These are phyloP conservation scores for Sebastes kiyomatsui DNA, from an alignment of 2,797 vertebrate genomes.

Conservation along the genomic window DNA sequence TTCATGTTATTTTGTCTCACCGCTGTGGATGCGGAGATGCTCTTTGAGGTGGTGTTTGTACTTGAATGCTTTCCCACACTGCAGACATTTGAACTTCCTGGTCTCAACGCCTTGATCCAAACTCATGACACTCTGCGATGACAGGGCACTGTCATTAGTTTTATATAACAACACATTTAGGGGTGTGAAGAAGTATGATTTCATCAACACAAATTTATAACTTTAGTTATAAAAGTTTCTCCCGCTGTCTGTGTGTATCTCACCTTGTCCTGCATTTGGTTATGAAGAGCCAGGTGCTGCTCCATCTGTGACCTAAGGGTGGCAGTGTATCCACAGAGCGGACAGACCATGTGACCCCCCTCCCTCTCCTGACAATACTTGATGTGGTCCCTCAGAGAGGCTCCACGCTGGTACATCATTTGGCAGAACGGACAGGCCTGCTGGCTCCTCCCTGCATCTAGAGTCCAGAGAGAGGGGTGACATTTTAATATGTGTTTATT, in stretches of 20 bases:
- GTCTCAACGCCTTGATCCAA: slow-evolving; percentile 81
- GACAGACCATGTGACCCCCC: slow-evolving; percentile 73
- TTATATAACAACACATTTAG: neutral
- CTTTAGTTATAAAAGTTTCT: neutral
- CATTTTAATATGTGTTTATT: slow-evolving; percentile 4
- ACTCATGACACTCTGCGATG: slow-evolving; percentile 59
- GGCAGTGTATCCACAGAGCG: slow-evolving; percentile 82
- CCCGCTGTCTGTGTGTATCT: neutral
- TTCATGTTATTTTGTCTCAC: slow-evolving; percentile 77
- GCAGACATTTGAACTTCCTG: slow-evolving; percentile 87
- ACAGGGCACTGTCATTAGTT: slow-evolving; percentile 37
- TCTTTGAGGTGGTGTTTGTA: slow-evolving; percentile 91
- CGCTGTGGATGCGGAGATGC: slow-evolving; percentile 89
- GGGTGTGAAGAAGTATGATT: neutral
- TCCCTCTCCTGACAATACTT: slow-evolving; percentile 82
- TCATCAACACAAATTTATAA: neutral
- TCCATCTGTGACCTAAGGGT: slow-evolving; percentile 83
- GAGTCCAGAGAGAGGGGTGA: slow-evolving; percentile 19
- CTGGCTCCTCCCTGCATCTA: slow-evolving; percentile 66
- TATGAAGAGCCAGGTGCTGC: slow-evolving; percentile 80
- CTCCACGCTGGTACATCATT: slow-evolving; percentile 72
- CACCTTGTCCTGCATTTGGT: slow-evolving; percentile 82
- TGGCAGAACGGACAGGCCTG: slow-evolving; percentile 84
- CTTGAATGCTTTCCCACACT: slow-evolving; percentile 90
- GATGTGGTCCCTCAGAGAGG: slow-evolving; percentile 81